Evolutionary conservation across 2,113 vertebrate genomes (phyloP), one percentile per base, ranked within the genome.

Genomic region (Struthio camelus): DNA sequence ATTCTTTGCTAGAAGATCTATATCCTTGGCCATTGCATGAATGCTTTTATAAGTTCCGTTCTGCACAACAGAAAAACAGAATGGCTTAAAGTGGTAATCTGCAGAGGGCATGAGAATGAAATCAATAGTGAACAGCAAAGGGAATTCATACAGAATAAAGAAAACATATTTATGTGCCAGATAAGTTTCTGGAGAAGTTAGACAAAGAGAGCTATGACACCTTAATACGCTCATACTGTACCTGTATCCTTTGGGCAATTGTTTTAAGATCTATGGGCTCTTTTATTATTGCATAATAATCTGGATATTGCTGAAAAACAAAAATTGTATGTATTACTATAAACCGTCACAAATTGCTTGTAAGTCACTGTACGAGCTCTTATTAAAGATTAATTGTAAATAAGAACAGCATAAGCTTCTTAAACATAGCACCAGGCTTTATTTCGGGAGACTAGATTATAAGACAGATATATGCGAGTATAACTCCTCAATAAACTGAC

Each of bases 251-350:
- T 93, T 99, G 99, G 76, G 99, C 98, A 90, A 99, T 98, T 79
- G 98, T 98, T 98, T 99, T 99, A 94, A 99, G 98, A 98, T 99
- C 99, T 80, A 99, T 99, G 50, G 99, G 99, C 79, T 99, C 99
- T 97, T 99, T 99, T 97, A 99, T 99, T 98, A 99, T 99, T 97
- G 99, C 99, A 97, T 99, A 99, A 98, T 99, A 99, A 98, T 99
- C 99, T 95, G 99, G 99, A 97, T 99, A 99, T 99, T 99, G 99
- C 99, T 99, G 96, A 80, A 98, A 97, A 94, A 98, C 51, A 98
- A 89, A 97, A 87, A 80, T 17, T 88, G 32, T 7, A 48, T 44
- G 6, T 38, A 34, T 88, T 94, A 94, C 18, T 71, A 94, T 2
- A 44, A 81, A 65, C 4, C 83, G 64, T 80, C 81, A 91, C 44